phyloP scores from a whole-genome alignment of 2,113 vertebrate species.

The Jacana jacana region DNA sequence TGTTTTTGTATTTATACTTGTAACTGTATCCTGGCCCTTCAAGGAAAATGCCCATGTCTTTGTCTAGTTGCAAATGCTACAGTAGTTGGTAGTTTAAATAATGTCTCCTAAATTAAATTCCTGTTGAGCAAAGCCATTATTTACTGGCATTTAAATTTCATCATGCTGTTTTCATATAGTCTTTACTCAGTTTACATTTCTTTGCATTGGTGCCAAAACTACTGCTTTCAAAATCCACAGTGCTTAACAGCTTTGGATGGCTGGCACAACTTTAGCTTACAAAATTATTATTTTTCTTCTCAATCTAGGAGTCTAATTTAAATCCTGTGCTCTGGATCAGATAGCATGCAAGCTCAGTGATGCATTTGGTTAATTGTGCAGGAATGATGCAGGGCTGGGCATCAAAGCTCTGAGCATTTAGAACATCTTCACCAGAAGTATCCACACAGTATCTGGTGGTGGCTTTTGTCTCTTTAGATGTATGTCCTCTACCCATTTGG shows the following conservation, averaged over 20 bases:
- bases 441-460: background rate
- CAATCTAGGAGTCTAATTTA: background rate
- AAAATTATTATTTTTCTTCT: background rate
- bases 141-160: constrained; percentile 33
- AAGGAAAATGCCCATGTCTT: background rate
- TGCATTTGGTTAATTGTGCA: background rate
- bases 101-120: constrained; percentile 31
- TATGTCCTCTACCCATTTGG: too few relatives aligned
- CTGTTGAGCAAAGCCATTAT: background rate
- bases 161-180: constrained; percentile 23
- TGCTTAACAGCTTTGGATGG: background rate
- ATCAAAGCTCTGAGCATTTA: background rate
- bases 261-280: background rate
- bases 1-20: background rate
- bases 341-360: background rate
- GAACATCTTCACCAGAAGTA: background rate
- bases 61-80: background rate
- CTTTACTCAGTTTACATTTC: constrained; percentile 29
- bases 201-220: background rate
- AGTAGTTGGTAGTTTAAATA: background rate
- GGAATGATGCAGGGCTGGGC: background rate
- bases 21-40: background rate
- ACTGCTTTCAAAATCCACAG: background rate
- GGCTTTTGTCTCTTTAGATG: background rate
- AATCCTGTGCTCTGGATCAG: background rate